A percentile compares a stretch with the other conserved stretches of the same genome.
phyloP scores from a whole-genome alignment of 2,113 vertebrate species.

The Macroglossus sobrinus region DNA sequence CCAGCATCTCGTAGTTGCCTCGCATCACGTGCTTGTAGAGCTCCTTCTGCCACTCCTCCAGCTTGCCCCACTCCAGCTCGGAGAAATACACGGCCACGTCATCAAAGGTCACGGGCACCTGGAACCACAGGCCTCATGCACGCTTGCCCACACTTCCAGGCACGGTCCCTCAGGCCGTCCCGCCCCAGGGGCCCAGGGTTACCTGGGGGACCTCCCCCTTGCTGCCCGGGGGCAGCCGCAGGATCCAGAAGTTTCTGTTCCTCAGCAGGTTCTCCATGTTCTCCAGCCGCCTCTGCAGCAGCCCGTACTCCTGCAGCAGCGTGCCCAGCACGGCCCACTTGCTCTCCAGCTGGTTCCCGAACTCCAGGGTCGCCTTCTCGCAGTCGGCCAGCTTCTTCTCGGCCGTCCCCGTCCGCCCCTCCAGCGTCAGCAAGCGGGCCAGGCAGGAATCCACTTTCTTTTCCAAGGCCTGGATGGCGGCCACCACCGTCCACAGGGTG shows the following conservation, averaged over 20 bases:
- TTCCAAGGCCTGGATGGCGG: conserved; percentile 71
- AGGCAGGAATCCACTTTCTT: conserved; percentile 72
- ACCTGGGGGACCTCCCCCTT: conserved; percentile 72
- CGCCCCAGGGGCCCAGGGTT: neutral
- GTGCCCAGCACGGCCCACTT: conserved; percentile 64
- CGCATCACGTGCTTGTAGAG: conserved; percentile 65
- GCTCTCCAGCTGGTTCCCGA: conserved; percentile 64
- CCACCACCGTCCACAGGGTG: conserved; percentile 67
- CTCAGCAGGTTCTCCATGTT: neutral
- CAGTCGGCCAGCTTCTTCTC: conserved; percentile 67
- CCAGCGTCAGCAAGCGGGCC: conserved; percentile 54
- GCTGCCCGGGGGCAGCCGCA: conserved; percentile 63
- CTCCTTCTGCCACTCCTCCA: conserved; percentile 76
- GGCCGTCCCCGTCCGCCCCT: neutral
- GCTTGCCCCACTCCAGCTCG: conserved; percentile 60
- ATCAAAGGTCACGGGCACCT: conserved; percentile 70
- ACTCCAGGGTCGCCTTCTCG: conserved; percentile 23
- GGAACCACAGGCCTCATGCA: conserved; percentile 43
- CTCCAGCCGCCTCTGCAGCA: neutral
- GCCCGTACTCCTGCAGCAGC: neutral
- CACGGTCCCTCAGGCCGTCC: rapidly evolving
- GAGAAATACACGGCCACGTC: conserved; percentile 61
- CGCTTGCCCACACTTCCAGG: neutral
- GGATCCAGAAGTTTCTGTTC: conserved; percentile 45
- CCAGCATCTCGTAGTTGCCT: conserved; percentile 59